Evolutionary conservation across 2,113 vertebrate genomes (phyloP).

Genomic region (Poeciliopsis retropinna): DNA sequence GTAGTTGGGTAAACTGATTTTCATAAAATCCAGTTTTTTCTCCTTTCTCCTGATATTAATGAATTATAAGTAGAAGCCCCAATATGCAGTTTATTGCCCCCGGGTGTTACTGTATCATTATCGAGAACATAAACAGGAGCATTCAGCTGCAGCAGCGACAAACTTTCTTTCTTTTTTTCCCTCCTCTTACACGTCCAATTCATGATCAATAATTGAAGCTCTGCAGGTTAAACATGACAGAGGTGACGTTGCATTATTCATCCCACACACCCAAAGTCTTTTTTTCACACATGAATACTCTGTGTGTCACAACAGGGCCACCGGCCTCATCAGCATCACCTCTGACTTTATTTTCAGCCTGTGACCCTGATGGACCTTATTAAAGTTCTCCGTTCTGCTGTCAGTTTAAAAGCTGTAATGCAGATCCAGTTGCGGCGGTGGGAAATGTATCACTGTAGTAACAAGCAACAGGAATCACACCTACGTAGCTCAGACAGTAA

Average conservation of each 20-base stretch:
- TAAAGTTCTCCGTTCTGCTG: not conserved
- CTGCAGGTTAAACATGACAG: constrained; percentile 75
- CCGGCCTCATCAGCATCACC: not conserved
- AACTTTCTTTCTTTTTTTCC: not conserved
- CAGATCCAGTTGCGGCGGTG: constrained; percentile 4
- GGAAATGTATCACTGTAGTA: constrained; percentile 4
- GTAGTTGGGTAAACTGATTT: not conserved
- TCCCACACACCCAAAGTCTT: constrained; percentile 40
- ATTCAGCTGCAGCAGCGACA: not conserved
- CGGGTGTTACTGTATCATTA: not conserved
- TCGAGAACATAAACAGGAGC: not conserved
- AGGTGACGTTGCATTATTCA: constrained; percentile 86
- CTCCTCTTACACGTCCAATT: constrained; percentile 51
- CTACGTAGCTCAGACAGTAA: constrained; percentile 10
- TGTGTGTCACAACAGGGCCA: constrained; percentile 14
- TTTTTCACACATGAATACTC: constrained; percentile 38
- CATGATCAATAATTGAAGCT: constrained; percentile 88
- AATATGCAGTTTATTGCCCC: not conserved
- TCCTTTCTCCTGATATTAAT: not conserved
- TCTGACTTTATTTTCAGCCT: constrained; percentile 24
- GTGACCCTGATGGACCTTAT: not conserved
- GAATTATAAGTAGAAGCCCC: not conserved
- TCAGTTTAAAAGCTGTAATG: not conserved
- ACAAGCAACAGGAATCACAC: constrained; percentile 14
- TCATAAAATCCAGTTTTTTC: not conserved